Evolutionary conservation across 2,113 vertebrate species (phyloP).

Genomic region (Patagioenas fasciata): DNA sequence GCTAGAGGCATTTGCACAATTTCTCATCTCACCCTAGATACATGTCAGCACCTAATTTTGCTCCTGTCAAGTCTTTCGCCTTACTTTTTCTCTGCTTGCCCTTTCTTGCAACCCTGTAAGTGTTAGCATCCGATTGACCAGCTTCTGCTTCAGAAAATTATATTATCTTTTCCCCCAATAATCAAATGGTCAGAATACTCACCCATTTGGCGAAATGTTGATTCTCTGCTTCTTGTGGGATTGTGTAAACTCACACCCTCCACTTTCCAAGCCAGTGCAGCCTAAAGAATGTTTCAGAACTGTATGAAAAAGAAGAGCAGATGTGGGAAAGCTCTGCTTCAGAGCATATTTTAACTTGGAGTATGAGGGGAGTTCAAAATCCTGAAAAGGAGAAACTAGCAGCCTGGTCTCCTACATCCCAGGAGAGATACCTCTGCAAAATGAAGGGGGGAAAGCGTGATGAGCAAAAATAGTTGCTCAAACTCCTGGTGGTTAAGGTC

Average conservation of each 20-base stretch:
- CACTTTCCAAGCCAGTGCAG: not conserved
- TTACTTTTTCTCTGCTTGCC: not conserved
- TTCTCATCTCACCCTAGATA: not conserved
- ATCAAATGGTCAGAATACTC: not conserved
- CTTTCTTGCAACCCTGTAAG: not conserved
- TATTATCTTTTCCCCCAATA: not conserved
- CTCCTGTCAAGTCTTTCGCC: not conserved
- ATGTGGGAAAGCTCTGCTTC: not conserved
- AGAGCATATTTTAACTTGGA: not conserved
- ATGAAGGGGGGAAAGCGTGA: not conserved
- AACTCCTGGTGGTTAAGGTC: not conserved
- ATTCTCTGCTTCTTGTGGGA: not conserved
- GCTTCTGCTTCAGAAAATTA: not conserved
- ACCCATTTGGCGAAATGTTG: not conserved
- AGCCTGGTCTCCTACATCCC: not conserved
- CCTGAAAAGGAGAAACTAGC: not conserved
- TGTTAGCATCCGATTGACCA: not conserved
- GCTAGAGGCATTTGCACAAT: slow-evolving; percentile 5
- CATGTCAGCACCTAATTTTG: not conserved
- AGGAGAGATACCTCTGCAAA: not conserved
- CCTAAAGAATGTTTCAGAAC: not conserved
- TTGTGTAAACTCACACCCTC: not conserved
- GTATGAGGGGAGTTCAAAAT: not conserved
- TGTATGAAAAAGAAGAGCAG: not conserved
- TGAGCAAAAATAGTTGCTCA: not conserved